Evolutionary conservation across 2,113 vertebrate species (phyloP).

Genomic region (Anser brachyrhynchus): DNA sequence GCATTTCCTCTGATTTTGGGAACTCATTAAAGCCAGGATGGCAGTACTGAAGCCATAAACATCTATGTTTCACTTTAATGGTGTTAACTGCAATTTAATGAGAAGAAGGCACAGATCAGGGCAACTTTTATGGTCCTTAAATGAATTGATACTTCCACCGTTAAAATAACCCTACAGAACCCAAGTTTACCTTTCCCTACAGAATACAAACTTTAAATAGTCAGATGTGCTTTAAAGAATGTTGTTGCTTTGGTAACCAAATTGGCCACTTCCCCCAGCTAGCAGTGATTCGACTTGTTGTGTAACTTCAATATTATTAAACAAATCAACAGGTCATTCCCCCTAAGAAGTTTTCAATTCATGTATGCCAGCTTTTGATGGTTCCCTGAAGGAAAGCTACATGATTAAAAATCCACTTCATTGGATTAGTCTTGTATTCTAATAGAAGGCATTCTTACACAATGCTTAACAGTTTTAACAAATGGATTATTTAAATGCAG

Average conservation of each 20-base stretch:
- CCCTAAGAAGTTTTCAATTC: slow-evolving; percentile 58
- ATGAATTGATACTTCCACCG: slow-evolving; percentile 84
- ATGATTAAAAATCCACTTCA: slow-evolving; percentile 70
- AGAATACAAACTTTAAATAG: slow-evolving; percentile 77
- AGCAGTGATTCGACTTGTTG: slow-evolving; percentile 58
- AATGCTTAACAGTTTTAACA: slow-evolving; percentile 75
- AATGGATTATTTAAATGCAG: slow-evolving; percentile 81
- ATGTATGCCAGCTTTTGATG: slow-evolving; percentile 64
- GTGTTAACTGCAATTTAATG: slow-evolving; percentile 86
- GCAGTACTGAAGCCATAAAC: slow-evolving; percentile 81
- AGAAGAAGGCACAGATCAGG: slow-evolving; percentile 83
- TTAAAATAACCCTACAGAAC: slow-evolving; percentile 81
- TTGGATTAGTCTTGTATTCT: slow-evolving; percentile 68
- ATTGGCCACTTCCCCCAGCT: slow-evolving; percentile 66
- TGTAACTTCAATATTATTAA: slow-evolving; percentile 70
- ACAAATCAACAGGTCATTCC: slow-evolving; percentile 71
- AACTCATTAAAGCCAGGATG: slow-evolving; percentile 83
- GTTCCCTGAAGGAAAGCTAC: slow-evolving; percentile 57
- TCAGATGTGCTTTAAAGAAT: slow-evolving; percentile 76
- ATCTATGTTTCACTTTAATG: slow-evolving; percentile 82
- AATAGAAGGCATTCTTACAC: slow-evolving; percentile 65
- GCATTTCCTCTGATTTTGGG: slow-evolving; percentile 80
- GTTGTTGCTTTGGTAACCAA: slow-evolving; percentile 72
- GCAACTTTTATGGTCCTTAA: slow-evolving; percentile 83
- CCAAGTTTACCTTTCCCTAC: slow-evolving; percentile 79